phyloP scores from a whole-genome alignment of 2,113 vertebrate species.

The Odontophorus gujanensis region DNA sequence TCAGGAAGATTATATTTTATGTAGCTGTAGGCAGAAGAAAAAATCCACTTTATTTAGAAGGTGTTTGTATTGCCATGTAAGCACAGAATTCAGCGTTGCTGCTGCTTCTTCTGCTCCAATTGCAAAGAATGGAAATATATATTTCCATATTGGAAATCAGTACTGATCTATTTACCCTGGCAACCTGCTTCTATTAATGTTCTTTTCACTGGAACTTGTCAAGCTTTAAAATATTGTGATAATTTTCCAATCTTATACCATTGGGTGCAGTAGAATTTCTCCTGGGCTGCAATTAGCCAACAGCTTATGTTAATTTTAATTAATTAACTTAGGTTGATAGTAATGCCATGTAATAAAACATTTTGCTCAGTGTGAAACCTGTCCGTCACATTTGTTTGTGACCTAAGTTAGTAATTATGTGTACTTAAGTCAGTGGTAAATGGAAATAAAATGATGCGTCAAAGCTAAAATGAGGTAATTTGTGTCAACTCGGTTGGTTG shows the following conservation, averaged over 20 bases:
- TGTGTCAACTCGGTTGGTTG: slow-evolving; percentile 63
- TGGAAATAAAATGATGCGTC: slow-evolving; percentile 68
- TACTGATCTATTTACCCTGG: slow-evolving; percentile 9
- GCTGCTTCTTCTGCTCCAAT: not conserved
- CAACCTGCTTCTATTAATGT: slow-evolving; percentile 26
- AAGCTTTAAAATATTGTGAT: slow-evolving; percentile 71
- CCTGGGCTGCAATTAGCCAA: slow-evolving; percentile 73
- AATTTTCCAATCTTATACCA: slow-evolving; percentile 60
- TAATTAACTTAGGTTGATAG: slow-evolving; percentile 68
- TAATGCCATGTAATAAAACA: slow-evolving; percentile 64
- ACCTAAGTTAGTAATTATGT: slow-evolving; percentile 73
- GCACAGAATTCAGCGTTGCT: not conserved
- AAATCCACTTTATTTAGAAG: not conserved
- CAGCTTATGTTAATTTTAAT: slow-evolving; percentile 75
- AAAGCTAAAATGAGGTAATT: slow-evolving; percentile 68
- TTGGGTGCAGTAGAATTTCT: slow-evolving; percentile 72
- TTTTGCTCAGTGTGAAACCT: slow-evolving; percentile 71
- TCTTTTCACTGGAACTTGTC: slow-evolving; percentile 64
- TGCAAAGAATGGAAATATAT: not conserved
- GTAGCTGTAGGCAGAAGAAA: not conserved
- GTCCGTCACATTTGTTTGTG: slow-evolving; percentile 68
- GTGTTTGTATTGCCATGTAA: not conserved
- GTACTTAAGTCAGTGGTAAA: slow-evolving; percentile 68
- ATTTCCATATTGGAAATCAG: slow-evolving; percentile 4
- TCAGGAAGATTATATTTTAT: not conserved